These are phyloP conservation scores for Quadroppia sp. DNA, from an alignment of 2,888 invertebrate species.

Conservation along the genomic window DNA sequence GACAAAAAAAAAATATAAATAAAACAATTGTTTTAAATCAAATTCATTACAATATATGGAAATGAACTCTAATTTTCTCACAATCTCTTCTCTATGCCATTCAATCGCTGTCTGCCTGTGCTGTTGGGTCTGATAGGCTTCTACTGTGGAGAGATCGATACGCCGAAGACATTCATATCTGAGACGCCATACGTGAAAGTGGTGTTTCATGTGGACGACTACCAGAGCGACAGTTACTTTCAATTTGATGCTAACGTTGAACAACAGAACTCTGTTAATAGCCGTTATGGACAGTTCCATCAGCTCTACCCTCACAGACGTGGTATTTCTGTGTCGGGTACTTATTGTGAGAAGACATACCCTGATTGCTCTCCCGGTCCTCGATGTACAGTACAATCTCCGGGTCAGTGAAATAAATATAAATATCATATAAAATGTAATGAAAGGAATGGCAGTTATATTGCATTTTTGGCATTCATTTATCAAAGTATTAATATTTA, in stretches of 20 bases:
- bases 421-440: background rate
- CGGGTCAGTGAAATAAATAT: conserved; percentile 57
- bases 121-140: conserved; percentile 58
- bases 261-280: conserved; percentile 84
- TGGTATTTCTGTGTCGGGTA: conserved; percentile 81
- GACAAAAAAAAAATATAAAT: too few relatives aligned
- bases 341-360: conserved; percentile 82
- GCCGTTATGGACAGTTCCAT: conserved; percentile 87
- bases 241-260: conserved; percentile 81
- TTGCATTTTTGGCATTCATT: too few relatives aligned
- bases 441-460: background rate
- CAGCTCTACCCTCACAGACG: conserved; percentile 84
- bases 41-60: background rate
- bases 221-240: conserved; percentile 84
- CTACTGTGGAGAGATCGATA: conserved; percentile 89
- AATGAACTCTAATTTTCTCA: background rate
- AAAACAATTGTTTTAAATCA: background rate
- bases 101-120: background rate
- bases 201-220: conserved; percentile 85
- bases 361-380: conserved; percentile 74
- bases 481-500: too few relatives aligned
- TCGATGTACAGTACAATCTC: conserved; percentile 88
- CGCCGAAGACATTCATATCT: conserved; percentile 88
- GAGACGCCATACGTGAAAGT: conserved; percentile 89
- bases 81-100: background rate